Conservation (phyloP, 1,140 invertebrate genomes). For the Calephelis virginiensis region DNA sequence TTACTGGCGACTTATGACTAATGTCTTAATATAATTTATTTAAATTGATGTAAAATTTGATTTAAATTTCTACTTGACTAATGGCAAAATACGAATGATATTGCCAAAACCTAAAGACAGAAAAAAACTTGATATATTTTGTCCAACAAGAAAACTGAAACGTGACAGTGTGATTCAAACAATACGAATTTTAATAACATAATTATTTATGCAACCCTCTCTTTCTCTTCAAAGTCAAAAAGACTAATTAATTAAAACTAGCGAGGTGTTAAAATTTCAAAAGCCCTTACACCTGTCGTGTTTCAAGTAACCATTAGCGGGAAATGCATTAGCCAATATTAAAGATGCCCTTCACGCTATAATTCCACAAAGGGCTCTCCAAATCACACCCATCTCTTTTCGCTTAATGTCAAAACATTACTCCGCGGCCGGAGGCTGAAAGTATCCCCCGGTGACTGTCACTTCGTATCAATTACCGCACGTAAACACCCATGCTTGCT, state of each 20-base stretch:
- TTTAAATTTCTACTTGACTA: too few species aligned
- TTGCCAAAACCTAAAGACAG: too few species aligned
- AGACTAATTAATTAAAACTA: slow-evolving; percentile 7
- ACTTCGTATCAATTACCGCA: slow-evolving; percentile 77
- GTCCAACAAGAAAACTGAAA: too few species aligned
- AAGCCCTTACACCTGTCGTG: slow-evolving; percentile 65
- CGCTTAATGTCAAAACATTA: slow-evolving; percentile 75
- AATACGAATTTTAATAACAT: too few species aligned
- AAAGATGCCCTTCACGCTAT: slow-evolving; percentile 71
- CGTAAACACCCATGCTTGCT: slow-evolving; percentile 64
- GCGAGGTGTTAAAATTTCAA: slow-evolving; percentile 12
- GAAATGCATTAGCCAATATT: slow-evolving; percentile 77
- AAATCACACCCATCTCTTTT: slow-evolving; percentile 76
- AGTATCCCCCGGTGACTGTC: slow-evolving; percentile 70
- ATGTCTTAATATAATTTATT: too few species aligned
- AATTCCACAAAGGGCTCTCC: slow-evolving; percentile 78
- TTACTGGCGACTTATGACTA: too few species aligned
- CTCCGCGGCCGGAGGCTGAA: slow-evolving; percentile 66
- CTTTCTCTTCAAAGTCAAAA: neutral
- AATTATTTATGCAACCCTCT: too few species aligned
- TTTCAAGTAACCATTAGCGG: slow-evolving; percentile 63
- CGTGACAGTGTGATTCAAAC: too few species aligned
- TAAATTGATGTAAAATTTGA: too few species aligned
- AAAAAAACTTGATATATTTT: too few species aligned
- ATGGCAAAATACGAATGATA: too few species aligned